Evolutionary conservation across 2,888 invertebrate species (phyloP).

Genomic region (Pristionchus entomophagus): DNA sequence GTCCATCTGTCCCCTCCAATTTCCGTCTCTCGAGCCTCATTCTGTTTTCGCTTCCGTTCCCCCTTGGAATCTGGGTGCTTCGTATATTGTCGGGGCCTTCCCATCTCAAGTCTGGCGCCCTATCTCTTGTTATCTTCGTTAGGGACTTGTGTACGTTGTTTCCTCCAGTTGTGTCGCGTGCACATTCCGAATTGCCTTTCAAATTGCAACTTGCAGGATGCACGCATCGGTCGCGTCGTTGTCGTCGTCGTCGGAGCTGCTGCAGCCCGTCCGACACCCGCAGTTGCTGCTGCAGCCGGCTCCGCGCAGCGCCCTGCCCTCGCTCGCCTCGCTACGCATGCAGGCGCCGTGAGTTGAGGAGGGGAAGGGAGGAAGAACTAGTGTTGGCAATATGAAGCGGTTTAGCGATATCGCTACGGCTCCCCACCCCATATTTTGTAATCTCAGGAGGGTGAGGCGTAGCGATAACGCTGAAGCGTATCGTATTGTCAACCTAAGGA

Average conservation of each 20-base stretch:
- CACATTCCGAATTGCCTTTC: too few species aligned
- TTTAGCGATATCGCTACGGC: too few species aligned
- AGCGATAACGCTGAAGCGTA: neutral
- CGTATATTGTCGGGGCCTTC: too few species aligned
- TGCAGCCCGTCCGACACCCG: neutral
- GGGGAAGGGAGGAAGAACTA: neutral
- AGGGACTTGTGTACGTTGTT: too few species aligned
- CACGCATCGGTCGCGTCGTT: slow-evolving; percentile 20
- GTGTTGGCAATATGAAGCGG: neutral
- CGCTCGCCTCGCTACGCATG: slow-evolving; percentile 23
- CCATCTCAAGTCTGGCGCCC: too few species aligned
- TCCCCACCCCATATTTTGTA: too few species aligned
- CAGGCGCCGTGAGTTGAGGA: slow-evolving; percentile 13
- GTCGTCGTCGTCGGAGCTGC: neutral
- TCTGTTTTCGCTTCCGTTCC: neutral
- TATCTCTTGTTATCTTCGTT: too few species aligned
- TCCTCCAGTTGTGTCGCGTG: too few species aligned
- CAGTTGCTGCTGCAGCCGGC: neutral
- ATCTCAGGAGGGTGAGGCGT: too few species aligned
- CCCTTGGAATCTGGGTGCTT: too few species aligned
- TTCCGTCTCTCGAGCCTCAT: neutral
- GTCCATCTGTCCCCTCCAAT: too few species aligned
- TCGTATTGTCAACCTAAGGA: neutral
- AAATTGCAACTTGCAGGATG: neutral
- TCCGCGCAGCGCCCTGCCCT: neutral